Evolutionary conservation across 2,888 invertebrate species (phyloP).

Genomic region (Patella caerulea): DNA sequence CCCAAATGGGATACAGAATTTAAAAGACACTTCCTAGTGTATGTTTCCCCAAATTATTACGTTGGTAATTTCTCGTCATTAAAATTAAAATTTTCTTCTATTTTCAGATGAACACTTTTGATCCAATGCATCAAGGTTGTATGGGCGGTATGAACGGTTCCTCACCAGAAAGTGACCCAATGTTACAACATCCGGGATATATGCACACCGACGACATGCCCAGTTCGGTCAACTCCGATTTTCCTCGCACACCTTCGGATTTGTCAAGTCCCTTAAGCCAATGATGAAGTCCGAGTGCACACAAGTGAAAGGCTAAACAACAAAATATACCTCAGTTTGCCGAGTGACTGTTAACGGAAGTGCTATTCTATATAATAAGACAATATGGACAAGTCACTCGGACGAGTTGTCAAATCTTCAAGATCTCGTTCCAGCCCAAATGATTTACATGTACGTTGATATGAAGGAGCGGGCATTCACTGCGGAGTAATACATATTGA

Average conservation of each 20-base stretch:
- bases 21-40: too few species aligned
- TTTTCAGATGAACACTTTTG: conserved; percentile 63
- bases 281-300: conserved; percentile 33
- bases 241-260: conserved; percentile 61
- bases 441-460: too few species aligned
- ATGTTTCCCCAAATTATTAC: too few species aligned
- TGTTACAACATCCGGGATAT: conserved; percentile 25
- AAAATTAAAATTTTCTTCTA: conserved; percentile 5
- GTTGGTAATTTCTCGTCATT: too few species aligned
- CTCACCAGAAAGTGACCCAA: conserved; percentile 37
- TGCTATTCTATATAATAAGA: not conserved
- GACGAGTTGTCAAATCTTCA: not conserved
- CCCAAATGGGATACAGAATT: too few species aligned
- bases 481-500: too few species aligned
- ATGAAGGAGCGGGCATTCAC: too few species aligned
- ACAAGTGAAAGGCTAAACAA: conserved; percentile 5
- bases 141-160: conserved; percentile 39
- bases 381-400: not conserved
- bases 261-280: conserved; percentile 65
- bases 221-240: conserved; percentile 59
- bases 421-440: too few species aligned
- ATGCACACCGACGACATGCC: conserved; percentile 44
- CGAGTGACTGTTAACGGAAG: conserved; percentile 6
- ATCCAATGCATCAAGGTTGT: conserved; percentile 54
- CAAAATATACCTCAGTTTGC: conserved; percentile 5